Base-by-base conservation (phyloP, 2,113 vertebrate species). In the Macrotus californicus region DNA sequence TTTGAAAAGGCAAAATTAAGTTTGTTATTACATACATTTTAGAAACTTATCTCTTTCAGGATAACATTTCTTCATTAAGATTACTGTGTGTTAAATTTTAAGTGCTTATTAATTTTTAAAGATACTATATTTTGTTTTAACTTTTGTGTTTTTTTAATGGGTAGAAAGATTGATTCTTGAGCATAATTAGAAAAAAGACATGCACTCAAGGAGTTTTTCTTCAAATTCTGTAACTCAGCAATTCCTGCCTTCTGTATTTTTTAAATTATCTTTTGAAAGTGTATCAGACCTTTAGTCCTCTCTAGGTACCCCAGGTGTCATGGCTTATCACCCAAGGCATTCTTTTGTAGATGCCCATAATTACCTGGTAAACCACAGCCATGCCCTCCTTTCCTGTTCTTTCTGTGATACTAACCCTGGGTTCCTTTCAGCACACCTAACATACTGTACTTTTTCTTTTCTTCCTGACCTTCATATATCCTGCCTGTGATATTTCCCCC, bases 71-170 rank as follows among this genome's bases (percentile, higher is more conserved):
- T 89, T 41, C 75, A 4, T 86, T 12, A 76, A 26, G 12, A 61
- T 95, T 97, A 86, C 36, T 85, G 26, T 87, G 4, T 75, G 26
- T 88, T 91, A 52, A 64, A 93, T 83, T 92, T 94, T 90, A 86
- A 80, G 64, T 67, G 43, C 67, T 91, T 96, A 50, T 91, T 96
- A 50, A 54, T 81, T 94, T 95, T 91, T 13, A 93, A 94, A 89
- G 73, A 76, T 75, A 70, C 61, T 31, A 9, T 80, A 85, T 2
- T 87, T 91, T 87, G 29, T 89, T 91, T 91, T 72, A 96, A 90
- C 54, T 92, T 79, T 19, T 31, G n/a, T 18, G 15, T 90, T 79
- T 95, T 61, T 26, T 82, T 81, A 88, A 82, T 88, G 61, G 50
- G 31, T 54, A 75, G 64, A 56, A 89, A 82, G 66, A 66, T 82